Evolutionary conservation across 2,797 vertebrate species (phyloP).

Genomic region (Heliangelus exortis): DNA sequence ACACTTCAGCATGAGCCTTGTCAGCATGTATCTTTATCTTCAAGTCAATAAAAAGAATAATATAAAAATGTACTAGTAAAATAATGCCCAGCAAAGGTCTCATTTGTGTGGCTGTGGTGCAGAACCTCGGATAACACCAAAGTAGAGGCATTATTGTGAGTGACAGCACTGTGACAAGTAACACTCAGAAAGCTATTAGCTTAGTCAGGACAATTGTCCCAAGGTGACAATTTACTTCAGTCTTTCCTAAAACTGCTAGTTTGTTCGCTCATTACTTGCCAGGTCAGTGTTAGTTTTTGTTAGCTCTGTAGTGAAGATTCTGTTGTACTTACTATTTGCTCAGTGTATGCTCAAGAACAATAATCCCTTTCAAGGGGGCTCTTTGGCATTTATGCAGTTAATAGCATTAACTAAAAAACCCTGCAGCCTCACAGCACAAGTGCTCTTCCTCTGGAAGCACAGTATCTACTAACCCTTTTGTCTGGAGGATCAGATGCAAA

Average conservation of each 20-base stretch:
- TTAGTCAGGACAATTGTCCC: background rate
- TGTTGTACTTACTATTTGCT: background rate
- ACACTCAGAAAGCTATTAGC: background rate
- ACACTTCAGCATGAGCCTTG: conserved; percentile 13
- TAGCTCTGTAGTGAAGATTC: background rate
- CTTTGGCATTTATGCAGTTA: background rate
- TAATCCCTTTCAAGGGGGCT: background rate
- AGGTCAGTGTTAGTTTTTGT: background rate
- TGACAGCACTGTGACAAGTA: background rate
- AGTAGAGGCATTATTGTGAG: background rate
- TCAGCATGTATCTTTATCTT: conserved; percentile 42
- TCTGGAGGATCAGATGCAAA: background rate
- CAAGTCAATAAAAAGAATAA: conserved; percentile 26
- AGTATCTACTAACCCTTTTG: background rate
- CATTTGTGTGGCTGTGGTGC: background rate
- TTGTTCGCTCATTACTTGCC: background rate
- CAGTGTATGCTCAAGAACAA: background rate
- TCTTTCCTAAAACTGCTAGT: background rate
- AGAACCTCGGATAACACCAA: background rate
- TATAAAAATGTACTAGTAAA: conserved; percentile 5
- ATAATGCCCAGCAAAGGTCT: background rate
- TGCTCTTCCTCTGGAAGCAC: background rate
- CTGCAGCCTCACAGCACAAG: background rate
- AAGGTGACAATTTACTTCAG: background rate
- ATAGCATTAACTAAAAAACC: background rate